These are phyloP conservation scores for Pseudeuparius sepicola DNA, from an alignment of 2,888 invertebrate genomes.

Conservation along the genomic window DNA sequence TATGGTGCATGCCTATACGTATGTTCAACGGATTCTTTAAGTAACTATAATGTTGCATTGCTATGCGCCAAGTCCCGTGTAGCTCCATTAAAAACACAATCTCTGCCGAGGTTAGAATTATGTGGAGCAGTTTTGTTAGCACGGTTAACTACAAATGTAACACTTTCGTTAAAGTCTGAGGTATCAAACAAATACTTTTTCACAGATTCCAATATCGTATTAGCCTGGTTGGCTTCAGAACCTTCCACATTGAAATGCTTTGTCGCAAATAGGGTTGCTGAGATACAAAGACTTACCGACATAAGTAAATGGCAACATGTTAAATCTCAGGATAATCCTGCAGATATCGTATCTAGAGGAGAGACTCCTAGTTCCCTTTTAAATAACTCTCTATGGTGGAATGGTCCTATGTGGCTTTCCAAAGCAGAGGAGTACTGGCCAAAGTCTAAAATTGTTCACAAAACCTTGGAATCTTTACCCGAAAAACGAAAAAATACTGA, in stretches of 20 bases:
- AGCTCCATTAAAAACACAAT: conserved; percentile 16
- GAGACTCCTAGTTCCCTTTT: neutral
- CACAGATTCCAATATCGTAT: conserved; percentile 17
- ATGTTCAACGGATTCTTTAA: conserved; percentile 9
- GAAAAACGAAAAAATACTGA: no score
- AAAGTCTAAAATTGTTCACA: no score
- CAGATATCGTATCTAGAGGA: conserved; percentile 4
- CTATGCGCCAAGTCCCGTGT: conserved; percentile 21
- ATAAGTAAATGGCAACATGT: conserved; percentile 14
- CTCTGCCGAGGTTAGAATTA: conserved; percentile 19
- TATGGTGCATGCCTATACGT: conserved; percentile 20
- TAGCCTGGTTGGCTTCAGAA: conserved; percentile 14
- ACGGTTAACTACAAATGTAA: neutral
- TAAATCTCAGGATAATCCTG: conserved; percentile 6
- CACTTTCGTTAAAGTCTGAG: neutral
- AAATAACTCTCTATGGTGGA: neutral
- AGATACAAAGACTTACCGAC: conserved; percentile 12
- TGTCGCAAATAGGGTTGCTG: conserved; percentile 15
- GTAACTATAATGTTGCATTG: conserved; percentile 11
- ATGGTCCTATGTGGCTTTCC: conserved; percentile 5
- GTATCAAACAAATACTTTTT: neutral
- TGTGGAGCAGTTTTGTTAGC: conserved; percentile 8
- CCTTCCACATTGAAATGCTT: conserved; percentile 13
- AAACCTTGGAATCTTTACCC: no score
- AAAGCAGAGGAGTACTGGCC: conserved; percentile 5